These are phyloP conservation scores for Burhinus bistriatus DNA, from an alignment of 2,113 vertebrate species.

Conservation along the genomic window DNA sequence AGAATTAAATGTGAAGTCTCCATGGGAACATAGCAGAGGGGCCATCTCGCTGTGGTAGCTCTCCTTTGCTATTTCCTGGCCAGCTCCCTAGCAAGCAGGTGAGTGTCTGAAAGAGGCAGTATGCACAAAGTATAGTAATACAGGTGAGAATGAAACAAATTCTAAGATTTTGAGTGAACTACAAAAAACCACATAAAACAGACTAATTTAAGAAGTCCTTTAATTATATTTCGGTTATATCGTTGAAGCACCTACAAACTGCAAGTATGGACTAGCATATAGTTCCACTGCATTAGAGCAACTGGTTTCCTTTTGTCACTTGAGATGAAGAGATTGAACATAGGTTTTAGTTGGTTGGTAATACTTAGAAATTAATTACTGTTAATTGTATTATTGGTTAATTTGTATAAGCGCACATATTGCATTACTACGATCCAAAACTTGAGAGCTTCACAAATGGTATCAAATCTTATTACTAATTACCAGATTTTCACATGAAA, in stretches of 20 bases:
- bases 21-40: neutral
- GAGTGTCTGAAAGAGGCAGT: neutral
- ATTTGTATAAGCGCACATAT: accelerated
- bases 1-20: neutral
- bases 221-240: neutral
- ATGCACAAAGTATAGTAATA: neutral
- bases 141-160: neutral
- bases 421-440: neutral
- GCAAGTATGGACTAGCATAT: neutral
- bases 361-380: neutral
- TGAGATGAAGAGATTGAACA: neutral
- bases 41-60: neutral
- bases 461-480: neutral
- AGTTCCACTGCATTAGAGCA: neutral
- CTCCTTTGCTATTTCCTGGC: neutral
- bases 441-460: neutral
- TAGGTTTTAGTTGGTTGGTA: neutral
- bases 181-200: neutral
- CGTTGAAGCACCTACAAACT: neutral
- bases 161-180: neutral
- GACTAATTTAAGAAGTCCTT: neutral
- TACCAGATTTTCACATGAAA: neutral
- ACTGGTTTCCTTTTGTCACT: neutral
- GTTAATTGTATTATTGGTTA: neutral
- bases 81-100: neutral